Evolutionary conservation across 2,797 vertebrate genomes (phyloP).

Genomic region (Poeciliopsis turneri): DNA sequence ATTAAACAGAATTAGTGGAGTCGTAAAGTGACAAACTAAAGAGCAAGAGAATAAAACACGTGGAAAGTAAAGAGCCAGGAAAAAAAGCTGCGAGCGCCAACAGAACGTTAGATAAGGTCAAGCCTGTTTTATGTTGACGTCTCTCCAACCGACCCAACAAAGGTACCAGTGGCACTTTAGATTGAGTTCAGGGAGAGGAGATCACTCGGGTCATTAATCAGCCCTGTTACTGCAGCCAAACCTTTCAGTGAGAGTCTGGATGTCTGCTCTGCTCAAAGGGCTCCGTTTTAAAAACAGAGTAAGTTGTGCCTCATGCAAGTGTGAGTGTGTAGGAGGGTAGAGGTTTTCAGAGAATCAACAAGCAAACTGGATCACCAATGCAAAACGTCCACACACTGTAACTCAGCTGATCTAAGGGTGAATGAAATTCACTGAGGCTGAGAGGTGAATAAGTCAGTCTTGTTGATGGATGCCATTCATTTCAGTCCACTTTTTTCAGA

Average conservation of each 20-base stretch:
- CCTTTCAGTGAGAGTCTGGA: constrained; percentile 31
- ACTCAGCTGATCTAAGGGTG: background rate
- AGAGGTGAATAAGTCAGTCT: background rate
- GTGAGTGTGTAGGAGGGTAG: background rate
- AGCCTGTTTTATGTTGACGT: constrained; percentile 61
- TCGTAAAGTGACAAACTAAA: constrained; percentile 3
- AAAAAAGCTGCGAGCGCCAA: constrained; percentile 8
- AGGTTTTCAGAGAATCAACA: background rate
- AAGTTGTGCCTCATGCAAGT: no score
- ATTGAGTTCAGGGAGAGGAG: constrained; percentile 46
- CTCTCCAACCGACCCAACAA: constrained; percentile 41
- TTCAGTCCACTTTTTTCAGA: background rate
- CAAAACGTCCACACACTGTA: background rate
- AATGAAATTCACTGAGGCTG: background rate
- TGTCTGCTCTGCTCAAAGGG: constrained; percentile 37
- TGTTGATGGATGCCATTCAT: background rate
- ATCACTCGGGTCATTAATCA: constrained; percentile 51
- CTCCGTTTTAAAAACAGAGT: background rate
- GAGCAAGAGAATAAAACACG: background rate
- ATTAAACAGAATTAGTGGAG: constrained; percentile 6
- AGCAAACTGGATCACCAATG: background rate
- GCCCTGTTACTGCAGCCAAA: constrained; percentile 24
- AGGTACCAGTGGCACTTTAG: constrained; percentile 48
- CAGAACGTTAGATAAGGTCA: constrained; percentile 57
- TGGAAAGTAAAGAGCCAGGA: background rate